Conservation (phyloP, 1,140 invertebrate genomes). For the Metaphire vulgaris region DNA sequence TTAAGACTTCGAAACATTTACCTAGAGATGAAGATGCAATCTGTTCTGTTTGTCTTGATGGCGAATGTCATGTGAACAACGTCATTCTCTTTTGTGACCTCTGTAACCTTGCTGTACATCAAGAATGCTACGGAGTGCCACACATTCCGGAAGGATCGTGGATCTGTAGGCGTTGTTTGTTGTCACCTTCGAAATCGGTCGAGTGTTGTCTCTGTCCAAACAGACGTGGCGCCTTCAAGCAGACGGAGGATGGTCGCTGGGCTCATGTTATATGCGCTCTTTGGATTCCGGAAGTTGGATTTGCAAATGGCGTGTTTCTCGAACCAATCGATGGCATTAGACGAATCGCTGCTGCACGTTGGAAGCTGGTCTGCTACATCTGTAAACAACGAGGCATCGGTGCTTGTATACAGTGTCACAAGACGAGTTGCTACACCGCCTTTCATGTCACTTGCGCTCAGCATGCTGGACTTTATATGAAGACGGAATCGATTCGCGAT, state of each 20-base stretch:
- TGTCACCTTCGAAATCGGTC: constrained; percentile 88
- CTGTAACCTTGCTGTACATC: constrained; percentile 97
- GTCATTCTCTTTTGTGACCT: constrained; percentile 97
- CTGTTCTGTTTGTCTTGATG: constrained; percentile 82
- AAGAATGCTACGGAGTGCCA: constrained; percentile 98
- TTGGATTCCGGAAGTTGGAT: constrained; percentile 97
- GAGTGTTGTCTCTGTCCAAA: constrained; percentile 96
- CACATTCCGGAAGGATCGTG: constrained; percentile 99
- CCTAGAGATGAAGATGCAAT: constrained; percentile 89
- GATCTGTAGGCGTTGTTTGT: constrained; percentile 86
- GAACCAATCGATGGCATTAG: constrained; percentile 95
- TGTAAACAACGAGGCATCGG: constrained; percentile 89
- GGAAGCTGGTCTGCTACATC: constrained; percentile 90
- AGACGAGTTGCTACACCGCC: constrained; percentile 89
- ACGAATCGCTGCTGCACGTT: constrained; percentile 81
- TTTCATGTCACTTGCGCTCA: constrained; percentile 99
- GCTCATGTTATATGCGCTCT: constrained; percentile 96
- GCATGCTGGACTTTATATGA: constrained; percentile 88
- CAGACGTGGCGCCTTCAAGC: constrained; percentile 95
- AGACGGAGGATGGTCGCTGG: constrained; percentile 92
- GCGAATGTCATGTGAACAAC: constrained; percentile 94
- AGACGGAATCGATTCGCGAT: constrained; percentile 68
- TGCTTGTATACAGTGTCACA: constrained; percentile 96
- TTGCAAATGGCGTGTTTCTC: constrained; percentile 80
- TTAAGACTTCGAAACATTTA: constrained; percentile 41